Percentiles rank a stretch among this genome's conserved stretches.
phyloP scores from a whole-genome alignment of 2,113 vertebrate genomes.

The Romanogobio albipinnatus region DNA sequence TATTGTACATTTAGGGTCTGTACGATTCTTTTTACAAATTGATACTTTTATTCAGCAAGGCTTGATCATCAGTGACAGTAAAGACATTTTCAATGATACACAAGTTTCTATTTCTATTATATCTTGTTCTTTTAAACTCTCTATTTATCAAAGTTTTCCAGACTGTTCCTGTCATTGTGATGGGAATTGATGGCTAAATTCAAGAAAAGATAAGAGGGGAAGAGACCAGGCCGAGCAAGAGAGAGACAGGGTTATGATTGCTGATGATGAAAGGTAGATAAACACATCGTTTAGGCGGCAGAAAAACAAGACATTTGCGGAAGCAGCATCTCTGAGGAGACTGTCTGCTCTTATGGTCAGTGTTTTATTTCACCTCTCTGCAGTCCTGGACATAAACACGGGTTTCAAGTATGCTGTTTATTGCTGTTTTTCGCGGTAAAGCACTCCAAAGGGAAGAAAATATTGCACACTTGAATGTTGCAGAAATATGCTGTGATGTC shows the following conservation, averaged over 20 bases:
- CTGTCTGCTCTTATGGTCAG: not conserved
- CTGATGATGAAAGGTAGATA: conserved; percentile 12
- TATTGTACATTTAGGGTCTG: too few species aligned
- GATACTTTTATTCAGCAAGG: too few species aligned
- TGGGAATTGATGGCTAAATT: not conserved
- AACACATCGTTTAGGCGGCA: not conserved
- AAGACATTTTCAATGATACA: too few species aligned
- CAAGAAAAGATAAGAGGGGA: not conserved
- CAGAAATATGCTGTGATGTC: not conserved
- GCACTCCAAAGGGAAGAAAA: not conserved
- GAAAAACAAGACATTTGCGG: conserved; percentile 12
- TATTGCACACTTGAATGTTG: not conserved
- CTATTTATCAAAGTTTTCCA: too few species aligned
- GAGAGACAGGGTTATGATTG: conserved; percentile 25
- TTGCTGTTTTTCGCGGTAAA: not conserved
- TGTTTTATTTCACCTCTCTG: not conserved
- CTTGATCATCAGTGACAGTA: too few species aligned
- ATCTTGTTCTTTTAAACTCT: too few species aligned
- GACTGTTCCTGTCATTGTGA: not conserved
- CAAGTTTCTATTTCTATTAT: too few species aligned
- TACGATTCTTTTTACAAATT: too few species aligned
- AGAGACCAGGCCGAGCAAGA: not conserved
- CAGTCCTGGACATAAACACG: conserved; percentile 8
- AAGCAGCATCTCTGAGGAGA: not conserved
- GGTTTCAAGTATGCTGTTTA: conserved; percentile 10